Evolutionary conservation across 2,797 vertebrate genomes (phyloP).

Genomic region (Spondyliosoma cantharus): DNA sequence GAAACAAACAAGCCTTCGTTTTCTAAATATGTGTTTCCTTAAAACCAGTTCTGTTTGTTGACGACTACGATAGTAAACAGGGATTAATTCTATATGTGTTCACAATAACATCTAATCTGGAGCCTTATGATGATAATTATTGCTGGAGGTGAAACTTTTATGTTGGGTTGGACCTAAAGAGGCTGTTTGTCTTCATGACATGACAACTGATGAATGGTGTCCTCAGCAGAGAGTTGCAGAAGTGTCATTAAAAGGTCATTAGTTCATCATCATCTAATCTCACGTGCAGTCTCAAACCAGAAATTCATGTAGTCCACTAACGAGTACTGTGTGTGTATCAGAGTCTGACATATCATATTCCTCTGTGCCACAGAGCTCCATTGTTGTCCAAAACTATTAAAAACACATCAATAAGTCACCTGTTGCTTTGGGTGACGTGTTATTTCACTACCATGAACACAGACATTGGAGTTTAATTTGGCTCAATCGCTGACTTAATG

Average conservation of each 20-base stretch:
- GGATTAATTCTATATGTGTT: not conserved
- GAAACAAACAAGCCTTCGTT: too few relatives aligned
- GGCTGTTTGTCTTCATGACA: not conserved
- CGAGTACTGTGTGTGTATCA: too few relatives aligned
- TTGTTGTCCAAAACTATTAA: not conserved
- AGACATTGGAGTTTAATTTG: not conserved
- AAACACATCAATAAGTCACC: too few relatives aligned
- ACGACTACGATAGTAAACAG: too few relatives aligned
- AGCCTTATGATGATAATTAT: not conserved
- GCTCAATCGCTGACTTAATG: too few relatives aligned
- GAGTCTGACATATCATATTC: too few relatives aligned
- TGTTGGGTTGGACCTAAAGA: not conserved
- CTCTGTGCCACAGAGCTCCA: not conserved
- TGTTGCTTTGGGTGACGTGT: too few relatives aligned
- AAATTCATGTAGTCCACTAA: too few relatives aligned
- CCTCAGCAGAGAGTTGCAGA: too few relatives aligned
- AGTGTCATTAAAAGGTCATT: too few relatives aligned
- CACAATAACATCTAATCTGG: not conserved
- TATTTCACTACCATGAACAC: not conserved
- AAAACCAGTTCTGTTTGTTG: not conserved
- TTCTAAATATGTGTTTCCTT: not conserved
- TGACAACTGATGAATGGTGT: not conserved
- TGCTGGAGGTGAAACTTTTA: not conserved
- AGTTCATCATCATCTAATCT: too few relatives aligned
- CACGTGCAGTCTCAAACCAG: too few relatives aligned